These are phyloP conservation scores for Seira musarum DNA, from an alignment of 2,888 invertebrate species.

Conservation along the genomic window DNA sequence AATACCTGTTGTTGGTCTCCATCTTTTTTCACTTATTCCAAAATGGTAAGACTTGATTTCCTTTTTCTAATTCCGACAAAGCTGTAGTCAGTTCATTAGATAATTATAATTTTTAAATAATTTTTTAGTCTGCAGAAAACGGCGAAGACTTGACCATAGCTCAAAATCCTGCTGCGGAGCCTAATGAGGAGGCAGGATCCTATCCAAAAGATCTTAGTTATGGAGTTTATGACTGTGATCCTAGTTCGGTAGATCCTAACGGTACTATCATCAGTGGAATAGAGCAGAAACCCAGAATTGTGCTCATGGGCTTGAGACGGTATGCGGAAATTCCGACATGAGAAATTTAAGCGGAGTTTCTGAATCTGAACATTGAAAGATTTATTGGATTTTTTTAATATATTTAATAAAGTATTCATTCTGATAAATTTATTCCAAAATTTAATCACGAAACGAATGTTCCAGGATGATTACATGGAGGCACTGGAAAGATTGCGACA, in stretches of 20 bases:
- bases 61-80: too few relatives aligned
- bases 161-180: conserved; percentile 60
- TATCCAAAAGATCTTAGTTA: conserved; percentile 96
- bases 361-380: too few relatives aligned
- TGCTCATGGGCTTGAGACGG: conserved; percentile 95
- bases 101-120: too few relatives aligned
- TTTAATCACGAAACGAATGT: too few relatives aligned
- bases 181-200: conserved; percentile 77
- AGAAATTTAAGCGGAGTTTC: background rate
- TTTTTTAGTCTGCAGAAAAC: conserved; percentile 50
- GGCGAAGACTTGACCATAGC: conserved; percentile 53
- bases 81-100: too few relatives aligned
- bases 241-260: conserved; percentile 74
- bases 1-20: too few relatives aligned
- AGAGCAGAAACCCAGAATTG: conserved; percentile 92
- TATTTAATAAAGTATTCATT: too few relatives aligned
- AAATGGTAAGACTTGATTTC: too few relatives aligned
- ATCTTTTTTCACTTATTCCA: too few relatives aligned
- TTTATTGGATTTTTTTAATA: too few relatives aligned
- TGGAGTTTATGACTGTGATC: conserved; percentile 84
- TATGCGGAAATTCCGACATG: conserved; percentile 71
- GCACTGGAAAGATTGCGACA: conserved; percentile 93
- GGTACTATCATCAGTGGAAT: conserved; percentile 79
- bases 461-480: conserved; percentile 96
- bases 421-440: too few relatives aligned